Evolutionary conservation across 2,797 vertebrate species (phyloP).

Genomic region (Natrix natrix): DNA sequence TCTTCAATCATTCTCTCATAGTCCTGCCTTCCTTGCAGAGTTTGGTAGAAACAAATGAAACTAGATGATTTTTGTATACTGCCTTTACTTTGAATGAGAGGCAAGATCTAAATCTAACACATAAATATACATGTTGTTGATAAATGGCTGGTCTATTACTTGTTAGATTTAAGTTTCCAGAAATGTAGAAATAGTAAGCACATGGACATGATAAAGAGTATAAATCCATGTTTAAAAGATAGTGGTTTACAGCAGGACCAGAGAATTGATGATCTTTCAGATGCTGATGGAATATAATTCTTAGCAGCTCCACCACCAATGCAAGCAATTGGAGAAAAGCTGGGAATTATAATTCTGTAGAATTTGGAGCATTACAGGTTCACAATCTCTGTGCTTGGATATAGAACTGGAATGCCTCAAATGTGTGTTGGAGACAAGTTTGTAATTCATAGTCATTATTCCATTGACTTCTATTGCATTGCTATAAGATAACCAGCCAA

Average conservation of each 20-base stretch:
- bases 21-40: not conserved
- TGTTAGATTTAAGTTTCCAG: constrained; percentile 6
- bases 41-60: not conserved
- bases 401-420: not conserved
- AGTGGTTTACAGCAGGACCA: not conserved
- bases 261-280: not conserved
- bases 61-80: not conserved
- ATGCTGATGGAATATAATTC: not conserved
- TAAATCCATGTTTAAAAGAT: not conserved
- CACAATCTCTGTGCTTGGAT: not conserved
- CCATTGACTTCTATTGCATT: not conserved
- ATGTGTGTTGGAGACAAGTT: not conserved
- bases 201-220: not conserved
- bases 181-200: not conserved
- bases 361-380: not conserved
- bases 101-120: not conserved
- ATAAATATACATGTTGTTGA: not conserved
- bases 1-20: not conserved
- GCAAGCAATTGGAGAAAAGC: not conserved
- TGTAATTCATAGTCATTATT: not conserved
- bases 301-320: not conserved
- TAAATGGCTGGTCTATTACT: not conserved
- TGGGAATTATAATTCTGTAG: not conserved
- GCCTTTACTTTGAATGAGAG: not conserved
- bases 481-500: not conserved